Evolutionary conservation across 2,113 vertebrate genomes (phyloP).

Genomic region (Pangasianodon gigas): DNA sequence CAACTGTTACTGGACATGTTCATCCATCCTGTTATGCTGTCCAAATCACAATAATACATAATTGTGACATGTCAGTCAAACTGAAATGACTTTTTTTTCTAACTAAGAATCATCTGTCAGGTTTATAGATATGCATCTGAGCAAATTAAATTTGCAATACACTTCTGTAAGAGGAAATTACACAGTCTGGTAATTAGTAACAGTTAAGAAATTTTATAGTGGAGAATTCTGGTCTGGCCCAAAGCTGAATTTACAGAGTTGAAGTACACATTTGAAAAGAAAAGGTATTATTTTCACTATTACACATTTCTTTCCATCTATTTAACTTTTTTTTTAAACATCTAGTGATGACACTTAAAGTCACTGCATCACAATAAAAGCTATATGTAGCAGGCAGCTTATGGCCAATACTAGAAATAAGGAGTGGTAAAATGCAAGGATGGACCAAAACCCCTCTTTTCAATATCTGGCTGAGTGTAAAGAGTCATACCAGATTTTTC

Average conservation of each 20-base stretch:
- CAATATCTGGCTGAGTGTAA: conserved; percentile 66
- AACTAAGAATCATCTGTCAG: neutral
- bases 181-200: neutral
- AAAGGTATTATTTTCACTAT: neutral
- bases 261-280: neutral
- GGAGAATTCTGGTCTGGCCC: neutral
- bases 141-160: neutral
- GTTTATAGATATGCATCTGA: neutral
- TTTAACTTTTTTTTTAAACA: neutral
- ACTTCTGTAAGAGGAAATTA: neutral
- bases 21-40: conserved; percentile 2
- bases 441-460: conserved; percentile 44
- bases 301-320: neutral
- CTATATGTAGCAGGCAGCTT: conserved; percentile 29
- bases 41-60: conserved; percentile 16
- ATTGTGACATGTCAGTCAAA: conserved; percentile 11
- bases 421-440: neutral
- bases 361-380: neutral
- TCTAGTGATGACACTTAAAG: no score
- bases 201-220: neutral
- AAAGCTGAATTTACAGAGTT: neutral
- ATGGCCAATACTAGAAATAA: conserved; percentile 72
- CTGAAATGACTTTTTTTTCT: neutral
- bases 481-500: conserved; percentile 58
- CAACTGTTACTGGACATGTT: neutral